Conservation (phyloP, 2,888 invertebrate species). For the Pardosa pseudoannulata region DNA sequence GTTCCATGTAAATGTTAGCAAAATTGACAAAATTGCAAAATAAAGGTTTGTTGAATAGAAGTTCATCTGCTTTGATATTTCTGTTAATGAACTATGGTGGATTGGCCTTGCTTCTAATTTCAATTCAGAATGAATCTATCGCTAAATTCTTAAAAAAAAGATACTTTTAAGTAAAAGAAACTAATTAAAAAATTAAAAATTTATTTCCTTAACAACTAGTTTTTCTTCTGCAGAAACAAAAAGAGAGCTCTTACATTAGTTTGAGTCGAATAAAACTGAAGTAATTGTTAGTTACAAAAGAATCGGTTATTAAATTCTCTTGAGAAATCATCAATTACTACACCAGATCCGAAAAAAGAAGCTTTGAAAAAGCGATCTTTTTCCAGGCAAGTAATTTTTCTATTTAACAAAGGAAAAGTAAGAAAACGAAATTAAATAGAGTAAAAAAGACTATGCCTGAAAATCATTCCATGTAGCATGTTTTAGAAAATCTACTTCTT, state of each 20-base stretch:
- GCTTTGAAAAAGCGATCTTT: constrained; percentile 5
- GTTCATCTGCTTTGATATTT: too few species aligned
- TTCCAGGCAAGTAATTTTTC: constrained; percentile 7
- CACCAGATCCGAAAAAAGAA: not conserved
- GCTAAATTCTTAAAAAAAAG: too few species aligned
- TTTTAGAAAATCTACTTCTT: not conserved
- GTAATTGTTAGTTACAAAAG: constrained; percentile 1
- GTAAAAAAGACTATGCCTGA: not conserved
- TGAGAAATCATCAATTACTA: constrained; percentile 15
- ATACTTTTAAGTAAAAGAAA: too few species aligned
- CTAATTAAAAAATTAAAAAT: too few species aligned
- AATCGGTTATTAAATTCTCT: constrained; percentile 7
- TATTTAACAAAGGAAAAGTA: constrained; percentile 1
- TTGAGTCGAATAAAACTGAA: not conserved
- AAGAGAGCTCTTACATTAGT: not conserved
- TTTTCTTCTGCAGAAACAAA: not conserved
- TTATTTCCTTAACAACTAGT: too few species aligned
- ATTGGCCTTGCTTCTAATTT: too few species aligned
- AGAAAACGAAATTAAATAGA: constrained; percentile 5
- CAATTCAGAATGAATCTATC: too few species aligned
- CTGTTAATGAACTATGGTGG: too few species aligned
- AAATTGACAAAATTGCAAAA: too few species aligned
- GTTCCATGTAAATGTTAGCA: too few species aligned
- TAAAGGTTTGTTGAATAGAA: too few species aligned
- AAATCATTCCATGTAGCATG: not conserved